These are phyloP conservation scores for Poeciliopsis prolifica DNA, from an alignment of 2,113 vertebrate genomes.

Conservation along the genomic window DNA sequence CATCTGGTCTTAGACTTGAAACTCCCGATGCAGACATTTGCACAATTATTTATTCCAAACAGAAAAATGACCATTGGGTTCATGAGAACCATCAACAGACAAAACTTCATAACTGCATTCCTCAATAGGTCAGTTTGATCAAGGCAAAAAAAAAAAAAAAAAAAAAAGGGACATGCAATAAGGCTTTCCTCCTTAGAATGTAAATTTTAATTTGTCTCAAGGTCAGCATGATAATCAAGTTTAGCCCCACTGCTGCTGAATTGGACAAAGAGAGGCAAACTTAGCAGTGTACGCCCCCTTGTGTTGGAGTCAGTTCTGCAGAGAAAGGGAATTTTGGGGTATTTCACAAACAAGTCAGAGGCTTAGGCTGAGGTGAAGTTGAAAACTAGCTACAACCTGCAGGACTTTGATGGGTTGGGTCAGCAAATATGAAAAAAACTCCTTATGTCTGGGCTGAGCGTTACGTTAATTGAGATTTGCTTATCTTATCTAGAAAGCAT, in stretches of 20 bases:
- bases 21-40: background rate
- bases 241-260: constrained; percentile 38
- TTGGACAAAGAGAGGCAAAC: constrained; percentile 61
- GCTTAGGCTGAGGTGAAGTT: constrained; percentile 43
- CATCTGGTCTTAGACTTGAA: too few species aligned
- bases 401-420: constrained; percentile 69
- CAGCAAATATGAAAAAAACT: constrained; percentile 72
- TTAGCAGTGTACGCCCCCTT: constrained; percentile 79
- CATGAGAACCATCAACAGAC: constrained; percentile 8
- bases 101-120: constrained; percentile 10
- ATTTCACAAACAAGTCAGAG: constrained; percentile 22
- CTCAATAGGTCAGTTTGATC: constrained; percentile 25
- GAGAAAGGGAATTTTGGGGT: background rate
- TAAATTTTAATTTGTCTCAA: constrained; percentile 66
- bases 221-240: constrained; percentile 71
- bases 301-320: constrained; percentile 65
- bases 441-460: constrained; percentile 57
- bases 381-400: constrained; percentile 43
- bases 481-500: constrained; percentile 76
- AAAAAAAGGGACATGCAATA: constrained; percentile 31
- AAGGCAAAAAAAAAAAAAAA: constrained; percentile 21
- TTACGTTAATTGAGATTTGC: constrained; percentile 73
- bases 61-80: constrained; percentile 2
- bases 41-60: background rate
- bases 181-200: constrained; percentile 61